Percentiles rank a stretch among this genome's conserved stretches.
These are phyloP conservation scores for Parazoanthus swiftii DNA, from an alignment of 92 coral and sea anemone species.

Conservation along the genomic window DNA sequence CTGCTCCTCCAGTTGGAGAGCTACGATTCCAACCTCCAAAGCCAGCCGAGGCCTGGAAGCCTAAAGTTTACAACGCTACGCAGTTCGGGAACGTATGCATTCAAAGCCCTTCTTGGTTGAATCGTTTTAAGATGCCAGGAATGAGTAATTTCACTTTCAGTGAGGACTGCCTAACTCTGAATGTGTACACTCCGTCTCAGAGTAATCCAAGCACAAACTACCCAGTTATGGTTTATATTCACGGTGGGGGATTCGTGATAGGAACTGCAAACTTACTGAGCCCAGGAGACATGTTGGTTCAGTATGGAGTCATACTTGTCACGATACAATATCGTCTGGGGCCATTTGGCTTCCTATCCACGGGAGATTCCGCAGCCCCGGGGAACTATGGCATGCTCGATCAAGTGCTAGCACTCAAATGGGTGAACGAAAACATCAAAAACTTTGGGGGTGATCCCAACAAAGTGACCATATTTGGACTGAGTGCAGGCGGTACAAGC, in stretches of 20 bases:
- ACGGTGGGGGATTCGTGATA: conserved; percentile 65
- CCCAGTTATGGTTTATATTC: conserved; percentile 74
- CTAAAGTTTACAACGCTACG: conserved; percentile 42
- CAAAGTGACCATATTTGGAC: conserved; percentile 75
- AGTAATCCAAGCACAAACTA: conserved; percentile 35
- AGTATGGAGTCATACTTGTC: conserved; percentile 67
- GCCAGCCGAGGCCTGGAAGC: conserved; percentile 49
- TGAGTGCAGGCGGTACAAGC: conserved; percentile 90
- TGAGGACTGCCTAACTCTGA: conserved; percentile 73
- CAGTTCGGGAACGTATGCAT: conserved; percentile 40
- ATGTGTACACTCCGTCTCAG: conserved; percentile 61
- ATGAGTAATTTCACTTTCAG: conserved; percentile 37
- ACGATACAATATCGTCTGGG: conserved; percentile 80
- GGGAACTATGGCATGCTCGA: conserved; percentile 85
- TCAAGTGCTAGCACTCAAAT: conserved; percentile 76
- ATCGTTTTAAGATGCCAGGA: conserved; percentile 32
- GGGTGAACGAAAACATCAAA: conserved; percentile 78
- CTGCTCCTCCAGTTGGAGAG: conserved; percentile 54
- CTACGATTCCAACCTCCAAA: conserved; percentile 52
- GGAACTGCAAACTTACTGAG: conserved; percentile 65
- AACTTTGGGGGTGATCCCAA: conserved; percentile 80
- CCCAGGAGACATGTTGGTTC: conserved; percentile 65
- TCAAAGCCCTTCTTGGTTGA: conserved; percentile 3
- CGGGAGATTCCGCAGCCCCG: conserved; percentile 66
- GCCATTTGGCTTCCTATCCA: conserved; percentile 70